These are phyloP conservation scores for Pantherophis alleghaniensis DNA, from an alignment of 2,797 vertebrate genomes.

Conservation along the genomic window DNA sequence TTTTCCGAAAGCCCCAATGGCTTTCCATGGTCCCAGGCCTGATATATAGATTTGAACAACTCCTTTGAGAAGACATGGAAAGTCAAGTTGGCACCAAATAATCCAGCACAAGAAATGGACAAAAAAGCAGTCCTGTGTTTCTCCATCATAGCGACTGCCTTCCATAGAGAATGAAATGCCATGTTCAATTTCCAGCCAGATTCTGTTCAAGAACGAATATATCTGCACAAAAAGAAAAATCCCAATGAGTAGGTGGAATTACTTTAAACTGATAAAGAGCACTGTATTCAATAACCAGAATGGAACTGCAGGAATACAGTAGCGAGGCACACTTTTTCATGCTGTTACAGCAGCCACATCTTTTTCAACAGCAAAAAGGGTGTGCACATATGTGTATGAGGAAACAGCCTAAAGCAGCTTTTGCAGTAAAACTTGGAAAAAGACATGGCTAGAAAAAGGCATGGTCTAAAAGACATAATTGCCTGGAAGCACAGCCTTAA, in stretches of 20 bases:
- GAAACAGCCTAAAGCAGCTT: neutral
- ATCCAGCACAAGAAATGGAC: slow-evolving; percentile 77
- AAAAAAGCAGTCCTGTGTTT: slow-evolving; percentile 81
- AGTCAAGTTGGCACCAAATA: slow-evolving; percentile 82
- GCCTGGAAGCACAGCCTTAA: neutral
- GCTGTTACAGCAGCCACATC: neutral
- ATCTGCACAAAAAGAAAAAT: neutral
- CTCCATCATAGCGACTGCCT: slow-evolving; percentile 75
- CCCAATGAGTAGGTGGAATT: neutral
- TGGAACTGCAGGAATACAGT: neutral
- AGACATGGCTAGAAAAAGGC: neutral
- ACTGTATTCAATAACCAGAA: neutral
- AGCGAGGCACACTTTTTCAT: neutral
- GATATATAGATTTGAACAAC: slow-evolving; percentile 81
- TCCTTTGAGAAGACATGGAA: slow-evolving; percentile 83
- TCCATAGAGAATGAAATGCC: slow-evolving; percentile 64
- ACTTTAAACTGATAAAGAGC: neutral
- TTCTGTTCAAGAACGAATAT: slow-evolving; percentile 48
- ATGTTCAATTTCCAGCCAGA: slow-evolving; percentile 66
- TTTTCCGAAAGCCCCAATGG: slow-evolving; percentile 76
- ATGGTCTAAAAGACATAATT: neutral
- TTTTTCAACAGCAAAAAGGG: neutral
- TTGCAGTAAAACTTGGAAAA: neutral
- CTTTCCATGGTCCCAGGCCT: slow-evolving; percentile 84
- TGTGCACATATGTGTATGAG: neutral